phyloP scores from a whole-genome alignment of 1,140 invertebrate genomes.

The Drosophila mauritiana region DNA sequence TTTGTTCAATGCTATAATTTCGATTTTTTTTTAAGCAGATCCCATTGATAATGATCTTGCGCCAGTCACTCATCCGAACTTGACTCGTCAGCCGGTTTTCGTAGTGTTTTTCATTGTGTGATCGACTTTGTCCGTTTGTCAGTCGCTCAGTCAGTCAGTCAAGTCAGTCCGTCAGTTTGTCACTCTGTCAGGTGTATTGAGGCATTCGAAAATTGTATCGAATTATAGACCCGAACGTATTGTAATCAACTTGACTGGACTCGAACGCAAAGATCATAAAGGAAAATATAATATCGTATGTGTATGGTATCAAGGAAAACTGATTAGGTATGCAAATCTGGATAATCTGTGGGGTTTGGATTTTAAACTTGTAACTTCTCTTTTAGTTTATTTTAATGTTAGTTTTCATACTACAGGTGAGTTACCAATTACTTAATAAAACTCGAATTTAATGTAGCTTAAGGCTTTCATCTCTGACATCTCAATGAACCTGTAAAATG shows the following conservation, averaged over 20 bases:
- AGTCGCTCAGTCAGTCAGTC: constrained; percentile 15
- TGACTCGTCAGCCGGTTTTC: constrained; percentile 44
- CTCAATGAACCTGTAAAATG: constrained; percentile 9
- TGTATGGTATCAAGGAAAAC: constrained; percentile 12
- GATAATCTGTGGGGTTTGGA: not conserved
- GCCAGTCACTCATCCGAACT: constrained; percentile 59
- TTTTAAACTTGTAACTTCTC: not conserved
- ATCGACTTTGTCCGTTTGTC: constrained; percentile 28
- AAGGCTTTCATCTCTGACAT: constrained; percentile 7
- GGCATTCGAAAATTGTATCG: constrained; percentile 61
- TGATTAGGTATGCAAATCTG: not conserved
- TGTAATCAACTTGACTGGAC: constrained; percentile 37
- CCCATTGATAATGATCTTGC: constrained; percentile 60
- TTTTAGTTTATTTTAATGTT: too few relatives aligned
- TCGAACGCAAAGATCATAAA: constrained; percentile 18
- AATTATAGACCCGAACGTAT: constrained; percentile 40
- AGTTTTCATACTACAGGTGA: not conserved
- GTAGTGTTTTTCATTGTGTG: constrained; percentile 29
- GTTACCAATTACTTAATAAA: not conserved
- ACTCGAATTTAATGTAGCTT: not conserved
- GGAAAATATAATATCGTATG: constrained; percentile 15
- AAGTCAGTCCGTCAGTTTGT: constrained; percentile 5
- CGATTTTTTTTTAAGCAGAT: constrained; percentile 53
- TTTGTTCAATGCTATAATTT: constrained; percentile 61
- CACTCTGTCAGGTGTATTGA: constrained; percentile 51